phyloP scores from a whole-genome alignment of 2,797 vertebrate genomes.

The Gambusia yucatana region DNA sequence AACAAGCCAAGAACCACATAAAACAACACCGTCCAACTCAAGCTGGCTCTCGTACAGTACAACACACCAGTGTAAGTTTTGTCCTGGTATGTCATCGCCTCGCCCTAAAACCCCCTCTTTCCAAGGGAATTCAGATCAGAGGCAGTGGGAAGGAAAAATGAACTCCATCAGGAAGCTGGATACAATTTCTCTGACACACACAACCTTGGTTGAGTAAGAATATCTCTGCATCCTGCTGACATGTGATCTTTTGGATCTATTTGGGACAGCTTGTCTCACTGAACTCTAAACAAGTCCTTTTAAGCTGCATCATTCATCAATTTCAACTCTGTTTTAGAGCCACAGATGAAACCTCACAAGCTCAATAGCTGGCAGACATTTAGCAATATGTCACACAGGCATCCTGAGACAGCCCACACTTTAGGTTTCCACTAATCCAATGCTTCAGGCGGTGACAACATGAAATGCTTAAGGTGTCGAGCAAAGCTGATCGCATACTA shows the following conservation, averaged over 20 bases:
- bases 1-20: neutral
- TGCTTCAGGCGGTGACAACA: slow-evolving; percentile 59
- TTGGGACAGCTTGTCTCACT: slow-evolving; percentile 78
- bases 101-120: slow-evolving; percentile 56
- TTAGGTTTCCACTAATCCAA: slow-evolving; percentile 62
- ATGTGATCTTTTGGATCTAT: slow-evolving; percentile 84
- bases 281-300: slow-evolving; percentile 82
- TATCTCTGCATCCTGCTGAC: slow-evolving; percentile 84
- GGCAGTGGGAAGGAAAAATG: slow-evolving; percentile 75
- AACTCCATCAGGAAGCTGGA: slow-evolving; percentile 84
- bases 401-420: slow-evolving; percentile 56
- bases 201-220: slow-evolving; percentile 83
- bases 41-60: slow-evolving; percentile 29
- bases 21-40: slow-evolving; percentile 15
- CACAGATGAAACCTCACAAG: slow-evolving; percentile 70
- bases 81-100: slow-evolving; percentile 55
- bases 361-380: slow-evolving; percentile 71
- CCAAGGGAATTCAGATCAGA: slow-evolving; percentile 44
- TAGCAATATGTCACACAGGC: slow-evolving; percentile 65
- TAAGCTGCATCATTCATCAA: slow-evolving; percentile 83
- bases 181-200: slow-evolving; percentile 85
- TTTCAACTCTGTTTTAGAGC: slow-evolving; percentile 74
- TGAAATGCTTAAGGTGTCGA: slow-evolving; percentile 38
- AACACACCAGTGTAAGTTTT: slow-evolving; percentile 52
- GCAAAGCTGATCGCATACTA: slow-evolving; percentile 52